phyloP scores from a whole-genome alignment of 2,113 vertebrate genomes.

The Dolichotis patagonum region DNA sequence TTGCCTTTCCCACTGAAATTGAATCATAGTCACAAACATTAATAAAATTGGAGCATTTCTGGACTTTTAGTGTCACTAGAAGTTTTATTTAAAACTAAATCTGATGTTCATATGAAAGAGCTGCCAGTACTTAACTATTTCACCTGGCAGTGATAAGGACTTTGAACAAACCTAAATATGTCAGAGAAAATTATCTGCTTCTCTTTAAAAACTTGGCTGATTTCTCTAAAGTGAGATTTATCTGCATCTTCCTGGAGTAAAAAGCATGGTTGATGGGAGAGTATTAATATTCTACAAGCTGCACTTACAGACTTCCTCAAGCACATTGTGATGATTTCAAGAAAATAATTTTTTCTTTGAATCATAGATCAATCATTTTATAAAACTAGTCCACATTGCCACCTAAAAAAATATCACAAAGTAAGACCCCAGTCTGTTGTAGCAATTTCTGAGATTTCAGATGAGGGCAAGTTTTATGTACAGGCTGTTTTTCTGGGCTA shows the following conservation, averaged over 20 bases:
- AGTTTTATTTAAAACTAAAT: background rate
- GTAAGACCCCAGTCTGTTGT: background rate
- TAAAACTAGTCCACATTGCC: slow-evolving; percentile 33
- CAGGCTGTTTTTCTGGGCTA: background rate
- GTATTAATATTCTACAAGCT: slow-evolving; percentile 34
- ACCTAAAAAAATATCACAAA: slow-evolving; percentile 16
- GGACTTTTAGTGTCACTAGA: background rate
- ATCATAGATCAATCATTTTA: slow-evolving; percentile 61
- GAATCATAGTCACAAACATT: slow-evolving; percentile 34
- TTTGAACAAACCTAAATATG: slow-evolving; percentile 37
- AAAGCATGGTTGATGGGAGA: slow-evolving; percentile 39
- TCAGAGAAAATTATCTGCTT: slow-evolving; percentile 11
- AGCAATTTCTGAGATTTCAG: background rate
- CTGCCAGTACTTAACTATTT: slow-evolving; percentile 39
- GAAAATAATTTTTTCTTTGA: slow-evolving; percentile 56
- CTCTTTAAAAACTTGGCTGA: background rate
- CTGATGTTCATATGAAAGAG: background rate
- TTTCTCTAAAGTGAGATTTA: slow-evolving; percentile 36
- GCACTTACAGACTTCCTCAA: slow-evolving; percentile 45
- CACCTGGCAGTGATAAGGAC: background rate
- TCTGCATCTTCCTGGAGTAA: background rate
- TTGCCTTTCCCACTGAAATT: slow-evolving; percentile 29
- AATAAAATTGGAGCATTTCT: slow-evolving; percentile 55
- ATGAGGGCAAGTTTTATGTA: background rate
- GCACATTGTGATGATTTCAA: slow-evolving; percentile 42